A percentile compares a stretch with the other conserved stretches of the same genome.
These are phyloP conservation scores for Perodicticus potto DNA, from an alignment of 2,797 vertebrate genomes.

Conservation along the genomic window DNA sequence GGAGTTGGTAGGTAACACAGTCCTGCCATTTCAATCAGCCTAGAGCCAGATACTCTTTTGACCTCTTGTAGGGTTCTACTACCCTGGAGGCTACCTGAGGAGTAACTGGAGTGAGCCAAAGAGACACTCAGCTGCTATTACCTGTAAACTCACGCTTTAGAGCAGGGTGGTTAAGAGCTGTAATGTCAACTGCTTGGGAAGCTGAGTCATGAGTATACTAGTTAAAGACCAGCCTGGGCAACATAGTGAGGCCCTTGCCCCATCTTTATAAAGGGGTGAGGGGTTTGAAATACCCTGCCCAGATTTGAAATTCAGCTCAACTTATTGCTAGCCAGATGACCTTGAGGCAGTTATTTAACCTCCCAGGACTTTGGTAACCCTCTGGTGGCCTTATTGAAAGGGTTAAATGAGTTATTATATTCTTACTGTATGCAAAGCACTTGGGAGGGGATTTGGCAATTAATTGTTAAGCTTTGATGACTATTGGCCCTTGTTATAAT, in stretches of 20 bases:
- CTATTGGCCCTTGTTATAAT: not conserved
- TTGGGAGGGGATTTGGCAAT: not conserved
- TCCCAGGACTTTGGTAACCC: not conserved
- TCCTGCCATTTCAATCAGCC: slow-evolving; percentile 28
- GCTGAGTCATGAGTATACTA: not conserved
- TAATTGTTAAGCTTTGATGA: not conserved
- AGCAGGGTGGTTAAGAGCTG: not conserved
- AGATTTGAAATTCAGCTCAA: slow-evolving; percentile 38
- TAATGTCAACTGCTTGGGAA: not conserved
- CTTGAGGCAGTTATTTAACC: not conserved
- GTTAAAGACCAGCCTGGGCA: not conserved
- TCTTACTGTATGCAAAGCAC: not conserved
- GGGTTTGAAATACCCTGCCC: not conserved
- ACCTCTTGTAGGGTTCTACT: not conserved
- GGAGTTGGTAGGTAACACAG: not conserved
- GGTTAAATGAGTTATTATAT: not conserved
- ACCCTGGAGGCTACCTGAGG: slow-evolving; percentile 42
- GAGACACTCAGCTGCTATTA: not conserved
- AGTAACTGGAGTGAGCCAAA: slow-evolving; percentile 32
- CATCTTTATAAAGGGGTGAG: not conserved
- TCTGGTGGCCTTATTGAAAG: not conserved
- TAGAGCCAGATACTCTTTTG: slow-evolving; percentile 54
- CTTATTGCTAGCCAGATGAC: slow-evolving; percentile 34
- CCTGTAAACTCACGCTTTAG: slow-evolving; percentile 7
- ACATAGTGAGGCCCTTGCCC: not conserved